These are phyloP conservation scores for Gonocerus acuteangulatus DNA, from an alignment of 2,888 invertebrate genomes.

Conservation along the genomic window DNA sequence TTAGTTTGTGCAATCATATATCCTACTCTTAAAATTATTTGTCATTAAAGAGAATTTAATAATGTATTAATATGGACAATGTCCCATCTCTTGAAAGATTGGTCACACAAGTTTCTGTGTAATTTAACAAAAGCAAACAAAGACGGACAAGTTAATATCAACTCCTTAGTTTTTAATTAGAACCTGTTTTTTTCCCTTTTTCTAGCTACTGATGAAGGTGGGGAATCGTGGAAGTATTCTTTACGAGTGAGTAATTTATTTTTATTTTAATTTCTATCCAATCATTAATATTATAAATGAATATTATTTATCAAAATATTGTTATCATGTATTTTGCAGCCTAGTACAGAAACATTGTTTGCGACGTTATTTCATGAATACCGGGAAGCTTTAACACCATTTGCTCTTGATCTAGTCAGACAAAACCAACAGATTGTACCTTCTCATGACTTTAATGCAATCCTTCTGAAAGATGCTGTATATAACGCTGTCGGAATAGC, in stretches of 20 bases:
- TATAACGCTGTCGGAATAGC: constrained; percentile 86
- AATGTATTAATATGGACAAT: too few relatives aligned
- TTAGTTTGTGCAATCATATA: too few relatives aligned
- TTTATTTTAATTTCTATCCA: too few relatives aligned
- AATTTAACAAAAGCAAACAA: too few relatives aligned
- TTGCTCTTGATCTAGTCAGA: constrained; percentile 64
- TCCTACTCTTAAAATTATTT: too few relatives aligned
- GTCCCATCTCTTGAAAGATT: too few relatives aligned
- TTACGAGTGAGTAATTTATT: constrained; percentile 57
- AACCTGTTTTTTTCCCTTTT: constrained; percentile 17
- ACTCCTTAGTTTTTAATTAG: too few relatives aligned
- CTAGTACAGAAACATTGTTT: constrained; percentile 81
- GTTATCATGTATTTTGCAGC: constrained; percentile 55
- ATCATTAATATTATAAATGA: background rate
- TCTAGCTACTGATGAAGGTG: constrained; percentile 65
- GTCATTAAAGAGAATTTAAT: too few relatives aligned
- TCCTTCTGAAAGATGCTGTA: constrained; percentile 84
- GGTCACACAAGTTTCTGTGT: too few relatives aligned
- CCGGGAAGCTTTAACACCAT: constrained; percentile 60
- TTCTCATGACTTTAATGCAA: constrained; percentile 65
- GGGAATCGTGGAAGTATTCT: constrained; percentile 91
- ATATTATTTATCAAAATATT: too few relatives aligned
- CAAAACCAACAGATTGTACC: constrained; percentile 58
- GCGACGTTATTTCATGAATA: constrained; percentile 75
- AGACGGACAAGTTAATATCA: too few relatives aligned